Conservation (phyloP, 30 jellyfish, hydroid and myxozoan species). For the Morbakka virulenta region DNA sequence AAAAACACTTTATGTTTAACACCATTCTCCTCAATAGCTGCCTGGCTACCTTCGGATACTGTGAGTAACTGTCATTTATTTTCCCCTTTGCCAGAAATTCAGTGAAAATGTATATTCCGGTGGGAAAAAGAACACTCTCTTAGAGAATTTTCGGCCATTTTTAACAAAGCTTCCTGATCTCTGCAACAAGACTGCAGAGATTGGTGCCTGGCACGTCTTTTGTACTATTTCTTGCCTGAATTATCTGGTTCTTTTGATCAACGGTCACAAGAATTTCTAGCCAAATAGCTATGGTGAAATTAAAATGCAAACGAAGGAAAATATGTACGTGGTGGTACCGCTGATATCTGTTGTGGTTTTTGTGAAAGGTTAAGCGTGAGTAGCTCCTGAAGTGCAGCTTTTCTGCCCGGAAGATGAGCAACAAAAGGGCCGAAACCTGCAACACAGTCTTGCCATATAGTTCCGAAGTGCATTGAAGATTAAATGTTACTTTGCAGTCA, state of each 20-base stretch:
- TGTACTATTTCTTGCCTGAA: constrained; percentile 37
- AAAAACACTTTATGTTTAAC: constrained; percentile 38
- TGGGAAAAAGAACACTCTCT: constrained; percentile 40
- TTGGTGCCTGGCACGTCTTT: constrained; percentile 15
- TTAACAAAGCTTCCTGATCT: constrained; percentile 31
- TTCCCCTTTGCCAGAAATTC: constrained; percentile 41
- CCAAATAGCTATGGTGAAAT: constrained; percentile 44
- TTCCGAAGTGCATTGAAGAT: too few relatives aligned
- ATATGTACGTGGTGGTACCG: background rate
- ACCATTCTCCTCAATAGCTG: constrained; percentile 30
- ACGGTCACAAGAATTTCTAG: constrained; percentile 1
- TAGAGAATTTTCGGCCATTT: constrained; percentile 41
- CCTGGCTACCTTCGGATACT: too few relatives aligned
- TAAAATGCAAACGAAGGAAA: constrained; percentile 10
- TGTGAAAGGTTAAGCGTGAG: constrained; percentile 27
- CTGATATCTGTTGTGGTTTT: constrained; percentile 30
- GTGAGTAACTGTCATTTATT: constrained; percentile 27
- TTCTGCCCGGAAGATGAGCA: too few relatives aligned
- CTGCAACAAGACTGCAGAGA: constrained; percentile 54
- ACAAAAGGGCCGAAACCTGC: too few relatives aligned
- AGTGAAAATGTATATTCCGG: constrained; percentile 26
- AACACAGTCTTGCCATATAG: constrained; percentile 33
- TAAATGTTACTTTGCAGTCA: too few relatives aligned
- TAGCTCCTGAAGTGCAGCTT: constrained; percentile 33
- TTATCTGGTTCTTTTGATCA: constrained; percentile 24